Percentiles rank a stretch among this genome's conserved stretches.
These are phyloP conservation scores for Coptotermes formosanus DNA, from an alignment of 1,140 invertebrate genomes.

Conservation along the genomic window DNA sequence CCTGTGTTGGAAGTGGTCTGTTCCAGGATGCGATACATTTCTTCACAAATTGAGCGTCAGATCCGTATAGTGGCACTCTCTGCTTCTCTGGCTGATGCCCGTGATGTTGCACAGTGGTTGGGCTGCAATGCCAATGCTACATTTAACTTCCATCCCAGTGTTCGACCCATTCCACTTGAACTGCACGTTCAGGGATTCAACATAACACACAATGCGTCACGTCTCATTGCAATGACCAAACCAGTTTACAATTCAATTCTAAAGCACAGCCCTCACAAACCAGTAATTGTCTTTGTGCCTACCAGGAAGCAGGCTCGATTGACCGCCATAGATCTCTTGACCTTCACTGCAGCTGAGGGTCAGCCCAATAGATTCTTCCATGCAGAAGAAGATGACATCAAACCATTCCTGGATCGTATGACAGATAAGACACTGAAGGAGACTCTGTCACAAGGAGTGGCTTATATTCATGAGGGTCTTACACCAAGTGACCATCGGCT, in stretches of 20 bases:
- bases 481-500: conserved; percentile 77
- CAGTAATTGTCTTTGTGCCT: conserved; percentile 96
- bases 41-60: conserved; percentile 89
- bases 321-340: conserved; percentile 93
- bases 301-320: conserved; percentile 89
- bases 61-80: conserved; percentile 96
- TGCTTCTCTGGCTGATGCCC: conserved; percentile 90
- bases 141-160: conserved; percentile 99
- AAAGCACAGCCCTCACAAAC: conserved; percentile 82
- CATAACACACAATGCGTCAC: conserved; percentile 93
- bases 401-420: conserved; percentile 84
- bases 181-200: conserved; percentile 93
- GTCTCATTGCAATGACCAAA: conserved; percentile 95
- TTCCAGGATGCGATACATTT: conserved; percentile 96
- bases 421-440: conserved; percentile 86
- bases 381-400: conserved; percentile 80
- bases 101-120: conserved; percentile 95
- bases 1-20: conserved; percentile 97
- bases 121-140: conserved; percentile 89
- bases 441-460: conserved; percentile 89
- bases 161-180: conserved; percentile 91
- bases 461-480: conserved; percentile 95
- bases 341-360: conserved; percentile 86
- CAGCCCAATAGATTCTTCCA: conserved; percentile 85
- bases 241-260: conserved; percentile 95